Base-by-base conservation (phyloP, 2,888 invertebrate species). In the Chironomus riparius region DNA sequence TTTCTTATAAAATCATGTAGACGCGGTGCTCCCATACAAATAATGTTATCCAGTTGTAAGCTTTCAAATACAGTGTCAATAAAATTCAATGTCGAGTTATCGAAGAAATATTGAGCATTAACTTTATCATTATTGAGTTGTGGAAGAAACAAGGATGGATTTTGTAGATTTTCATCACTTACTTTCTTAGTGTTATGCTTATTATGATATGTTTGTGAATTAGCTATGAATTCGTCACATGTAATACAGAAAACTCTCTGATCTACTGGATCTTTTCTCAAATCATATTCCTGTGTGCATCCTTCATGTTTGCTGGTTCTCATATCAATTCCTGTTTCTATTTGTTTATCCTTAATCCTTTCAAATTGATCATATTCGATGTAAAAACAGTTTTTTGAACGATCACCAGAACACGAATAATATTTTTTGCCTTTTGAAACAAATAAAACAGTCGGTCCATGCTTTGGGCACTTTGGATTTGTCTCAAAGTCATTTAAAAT, bases 51-150 rank as follows among this genome's bases (percentile, higher is more conserved):
- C 24, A 89, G 88, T 77, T 87, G 86, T 78, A 90, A 86, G 77
- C 86, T 84, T 38, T 84, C 82, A 24, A 92, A 84, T 79, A 90
- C 88, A 21, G 87, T 85, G 12, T 89, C 81, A 15, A 95, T 86
- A 78, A 91, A 89, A 12, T 86, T 80, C 4, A 91, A 86, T 28
- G 92, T 87, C 78, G 88, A 87, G 78, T 88, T 86, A 2, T 91
- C 88, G 83, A 97, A 97, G 79, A 95, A 88, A 82, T 92, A 96
- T 82, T 96, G 96, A 0, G 96, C 96, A 83, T 95, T 94, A 24
- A 89, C 90, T 79, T 92, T 91, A 71, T 92, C 88, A 83, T 92
- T 88, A 68, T 90, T 88, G 13, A 92, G 81, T 0, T 93, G 89
- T 38, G 86, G 86, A 10, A 96, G 82, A 80, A 94, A 86, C 76